phyloP scores from a whole-genome alignment of 37 sponge, comb jelly and placozoan genomes.

The Geodia barretti region DNA sequence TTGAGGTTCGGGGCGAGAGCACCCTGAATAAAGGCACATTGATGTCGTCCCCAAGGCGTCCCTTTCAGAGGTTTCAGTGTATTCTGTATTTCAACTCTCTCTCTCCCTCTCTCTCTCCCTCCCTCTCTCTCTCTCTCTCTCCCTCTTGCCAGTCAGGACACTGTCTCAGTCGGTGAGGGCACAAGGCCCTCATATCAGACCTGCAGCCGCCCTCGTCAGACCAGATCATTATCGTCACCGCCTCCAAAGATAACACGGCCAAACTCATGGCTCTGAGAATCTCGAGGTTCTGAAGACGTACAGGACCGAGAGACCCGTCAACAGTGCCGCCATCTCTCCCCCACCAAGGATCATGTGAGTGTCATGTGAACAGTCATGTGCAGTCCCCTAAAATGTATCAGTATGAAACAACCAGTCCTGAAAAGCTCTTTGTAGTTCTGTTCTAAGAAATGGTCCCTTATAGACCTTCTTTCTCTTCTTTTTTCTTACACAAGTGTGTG shows the following conservation, averaged over 20 bases:
- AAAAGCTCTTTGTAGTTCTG: too few species aligned
- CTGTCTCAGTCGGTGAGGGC: constrained; percentile 4
- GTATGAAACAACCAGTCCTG: too few species aligned
- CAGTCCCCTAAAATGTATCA: too few species aligned
- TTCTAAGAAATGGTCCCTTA: too few species aligned
- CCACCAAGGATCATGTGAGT: constrained; percentile 89
- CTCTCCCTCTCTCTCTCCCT: neutral
- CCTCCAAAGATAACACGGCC: constrained; percentile 90
- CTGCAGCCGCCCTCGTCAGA: constrained; percentile 66
- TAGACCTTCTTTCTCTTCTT: too few species aligned
- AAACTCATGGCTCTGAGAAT: constrained; percentile 88
- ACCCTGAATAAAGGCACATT: too few species aligned
- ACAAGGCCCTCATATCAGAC: constrained; percentile 66
- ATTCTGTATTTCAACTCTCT: neutral
- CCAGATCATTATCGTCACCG: constrained; percentile 84
- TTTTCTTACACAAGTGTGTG: too few species aligned
- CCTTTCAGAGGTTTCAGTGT: too few species aligned
- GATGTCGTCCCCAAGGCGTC: too few species aligned
- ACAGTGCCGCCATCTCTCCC: constrained; percentile 97
- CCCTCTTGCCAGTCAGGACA: constrained; percentile 1
- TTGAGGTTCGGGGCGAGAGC: too few species aligned
- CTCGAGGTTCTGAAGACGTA: constrained; percentile 85
- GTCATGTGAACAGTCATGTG: neutral
- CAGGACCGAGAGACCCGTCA: constrained; percentile 95
- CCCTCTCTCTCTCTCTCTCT: neutral